A percentile compares a stretch with the other conserved stretches of the same genome.
These are phyloP conservation scores for Metridium senile DNA, from an alignment of 92 coral and sea anemone genomes.

Conservation along the genomic window DNA sequence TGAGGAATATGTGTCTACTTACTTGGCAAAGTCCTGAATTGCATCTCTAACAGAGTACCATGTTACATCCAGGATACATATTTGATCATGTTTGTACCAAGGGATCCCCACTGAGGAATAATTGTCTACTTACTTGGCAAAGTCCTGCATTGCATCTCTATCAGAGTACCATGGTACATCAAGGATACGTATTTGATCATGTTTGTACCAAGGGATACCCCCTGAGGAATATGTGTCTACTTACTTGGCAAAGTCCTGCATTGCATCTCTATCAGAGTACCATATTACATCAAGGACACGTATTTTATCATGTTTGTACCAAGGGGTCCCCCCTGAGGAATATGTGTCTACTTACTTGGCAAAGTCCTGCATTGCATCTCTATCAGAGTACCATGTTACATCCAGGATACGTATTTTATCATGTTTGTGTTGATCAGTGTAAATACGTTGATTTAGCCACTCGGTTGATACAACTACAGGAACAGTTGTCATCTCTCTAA, in stretches of 20 bases:
- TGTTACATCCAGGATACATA: constrained; percentile 64
- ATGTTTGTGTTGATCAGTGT: not conserved
- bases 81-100: not conserved
- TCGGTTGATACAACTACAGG: constrained; percentile 60
- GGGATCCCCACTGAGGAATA: no score
- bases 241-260: constrained; percentile 61
- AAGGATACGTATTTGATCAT: constrained; percentile 40
- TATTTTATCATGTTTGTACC: constrained; percentile 7
- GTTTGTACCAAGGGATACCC: no score
- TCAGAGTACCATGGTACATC: constrained; percentile 74
- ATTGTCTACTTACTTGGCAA: constrained; percentile 64
- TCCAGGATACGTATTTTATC: constrained; percentile 56
- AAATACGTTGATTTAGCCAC: constrained; percentile 58
- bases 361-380: constrained; percentile 62
- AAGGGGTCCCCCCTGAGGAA: no score
- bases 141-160: constrained; percentile 60
- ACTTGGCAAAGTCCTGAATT: constrained; percentile 57
- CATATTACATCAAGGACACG: constrained; percentile 70
- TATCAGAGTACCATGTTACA: constrained; percentile 68
- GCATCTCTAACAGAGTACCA: constrained; percentile 71
- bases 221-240: no score
- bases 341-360: constrained; percentile 56
- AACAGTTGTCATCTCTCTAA: not conserved
- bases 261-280: constrained; percentile 64
- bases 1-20: no score